phyloP scores from a whole-genome alignment of 2,113 vertebrate species.

The Pipa parva region DNA sequence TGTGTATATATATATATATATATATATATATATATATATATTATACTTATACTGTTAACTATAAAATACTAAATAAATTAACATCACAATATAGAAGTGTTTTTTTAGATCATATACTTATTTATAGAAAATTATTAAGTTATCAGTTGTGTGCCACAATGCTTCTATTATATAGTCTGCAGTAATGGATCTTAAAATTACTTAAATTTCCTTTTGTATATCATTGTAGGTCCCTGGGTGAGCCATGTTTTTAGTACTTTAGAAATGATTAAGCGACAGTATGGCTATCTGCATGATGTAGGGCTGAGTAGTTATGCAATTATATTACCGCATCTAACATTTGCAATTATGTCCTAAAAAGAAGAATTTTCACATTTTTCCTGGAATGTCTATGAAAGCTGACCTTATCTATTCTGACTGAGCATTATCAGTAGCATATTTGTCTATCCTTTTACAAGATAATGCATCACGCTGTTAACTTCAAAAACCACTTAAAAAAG shows the following conservation, averaged over 20 bases:
- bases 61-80: no score
- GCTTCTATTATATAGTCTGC: neutral
- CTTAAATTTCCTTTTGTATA: neutral
- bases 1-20: no score
- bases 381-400: conserved; percentile 31
- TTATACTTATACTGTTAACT: no score
- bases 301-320: conserved; percentile 20
- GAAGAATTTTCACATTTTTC: conserved; percentile 18
- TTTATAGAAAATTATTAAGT: neutral
- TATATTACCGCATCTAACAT: conserved; percentile 18
- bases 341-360: conserved; percentile 20
- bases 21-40: no score
- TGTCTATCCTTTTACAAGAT: conserved; percentile 40
- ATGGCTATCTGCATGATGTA: conserved; percentile 17
- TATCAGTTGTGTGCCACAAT: conserved; percentile 3
- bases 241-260: conserved; percentile 9
- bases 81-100: no score
- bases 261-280: neutral
- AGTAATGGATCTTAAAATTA: neutral
- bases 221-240: conserved; percentile 26
- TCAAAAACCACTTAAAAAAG: conserved; percentile 22
- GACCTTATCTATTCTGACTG: conserved; percentile 35
- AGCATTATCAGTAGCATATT: conserved; percentile 38
- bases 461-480: conserved; percentile 37
- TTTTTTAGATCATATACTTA: conserved; percentile 1